A percentile compares a stretch with the other conserved stretches of the same genome.
Evolutionary conservation across 2,113 vertebrate species (phyloP).

Genomic region (Epinephelus lanceolatus): DNA sequence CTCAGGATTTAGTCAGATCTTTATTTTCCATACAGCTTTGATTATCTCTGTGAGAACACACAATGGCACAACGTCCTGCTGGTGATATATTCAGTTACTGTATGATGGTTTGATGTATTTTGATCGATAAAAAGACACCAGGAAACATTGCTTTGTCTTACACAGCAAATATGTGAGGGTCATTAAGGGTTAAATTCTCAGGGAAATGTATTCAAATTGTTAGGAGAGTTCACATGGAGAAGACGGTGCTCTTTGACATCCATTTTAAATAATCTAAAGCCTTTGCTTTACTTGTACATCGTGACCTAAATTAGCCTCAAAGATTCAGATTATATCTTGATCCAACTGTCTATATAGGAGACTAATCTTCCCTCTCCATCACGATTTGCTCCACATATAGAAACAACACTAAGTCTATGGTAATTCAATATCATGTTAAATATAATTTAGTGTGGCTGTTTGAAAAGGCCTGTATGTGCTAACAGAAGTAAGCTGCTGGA

Average conservation of each 20-base stretch:
- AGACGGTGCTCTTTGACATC: not conserved
- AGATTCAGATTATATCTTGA: not conserved
- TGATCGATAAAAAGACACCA: not conserved
- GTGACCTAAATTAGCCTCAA: not conserved
- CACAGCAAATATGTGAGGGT: not conserved
- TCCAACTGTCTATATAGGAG: not conserved
- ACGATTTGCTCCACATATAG: not conserved
- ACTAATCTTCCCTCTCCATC: not conserved
- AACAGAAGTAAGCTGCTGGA: not conserved
- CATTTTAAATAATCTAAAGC: not conserved
- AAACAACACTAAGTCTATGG: not conserved
- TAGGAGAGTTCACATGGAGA: not conserved
- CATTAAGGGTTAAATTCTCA: not conserved
- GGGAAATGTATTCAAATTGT: not conserved
- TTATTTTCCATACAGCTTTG: too few relatives aligned
- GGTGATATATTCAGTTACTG: not conserved
- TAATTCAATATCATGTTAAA: not conserved
- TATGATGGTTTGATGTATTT: not conserved
- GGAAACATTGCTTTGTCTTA: not conserved
- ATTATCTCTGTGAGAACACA: not conserved
- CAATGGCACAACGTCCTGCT: not conserved
- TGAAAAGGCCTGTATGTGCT: not conserved
- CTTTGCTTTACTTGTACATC: not conserved
- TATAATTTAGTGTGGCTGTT: too few relatives aligned
- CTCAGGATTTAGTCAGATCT: too few relatives aligned